Base-by-base conservation (phyloP, 2,113 vertebrate species). In the Brachyistius frenatus region DNA sequence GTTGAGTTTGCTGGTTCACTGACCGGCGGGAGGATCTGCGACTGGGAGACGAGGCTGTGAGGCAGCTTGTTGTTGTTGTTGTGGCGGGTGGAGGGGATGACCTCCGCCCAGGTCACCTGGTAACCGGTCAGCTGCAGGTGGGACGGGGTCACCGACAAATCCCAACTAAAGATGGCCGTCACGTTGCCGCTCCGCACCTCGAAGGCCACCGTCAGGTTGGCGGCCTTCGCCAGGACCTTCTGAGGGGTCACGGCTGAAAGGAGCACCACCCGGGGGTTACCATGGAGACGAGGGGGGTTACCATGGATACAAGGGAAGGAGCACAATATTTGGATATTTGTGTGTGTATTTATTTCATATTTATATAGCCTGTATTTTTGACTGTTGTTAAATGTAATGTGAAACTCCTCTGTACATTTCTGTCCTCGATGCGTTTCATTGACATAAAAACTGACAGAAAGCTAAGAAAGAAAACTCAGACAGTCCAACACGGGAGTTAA, bases 91-190 rank as follows among this genome's bases (percentile, higher is more conserved):
- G 95, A 94, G 0, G 95, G 93, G 33, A 95, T 93, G 73, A 96
- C 94, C 92, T 98, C 97, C 0, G 95, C 93, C 96, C 96, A 98
- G 4, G 96, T 97, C 74, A 97, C 97, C 47, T 97, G 96, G 74
- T 96, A 96, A 1, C 97, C 97, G 0, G 95, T 97, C 90, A 96
- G 83, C 58, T 93, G 94, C 86, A 88, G 94, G 11, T 84, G 82
- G 44, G 93, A 84, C 7, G 72, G 80, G 37, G 86, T 73, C 74
- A 84, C 86, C n/a, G 93, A 90, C 78, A 95, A 87, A 75, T 91
- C 94, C 97, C 97, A 99, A 36, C 94, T 94, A 66, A 98, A 99
- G 67, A 93, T 90, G 13, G 95, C 97, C 0, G 97, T 97, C 88
- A 98, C 92, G 50, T 97, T 97, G 2, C 90, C 85, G 1, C 92